Evolutionary conservation across 2,888 invertebrate genomes (phyloP).

Genomic region (Nasonia oneida): DNA sequence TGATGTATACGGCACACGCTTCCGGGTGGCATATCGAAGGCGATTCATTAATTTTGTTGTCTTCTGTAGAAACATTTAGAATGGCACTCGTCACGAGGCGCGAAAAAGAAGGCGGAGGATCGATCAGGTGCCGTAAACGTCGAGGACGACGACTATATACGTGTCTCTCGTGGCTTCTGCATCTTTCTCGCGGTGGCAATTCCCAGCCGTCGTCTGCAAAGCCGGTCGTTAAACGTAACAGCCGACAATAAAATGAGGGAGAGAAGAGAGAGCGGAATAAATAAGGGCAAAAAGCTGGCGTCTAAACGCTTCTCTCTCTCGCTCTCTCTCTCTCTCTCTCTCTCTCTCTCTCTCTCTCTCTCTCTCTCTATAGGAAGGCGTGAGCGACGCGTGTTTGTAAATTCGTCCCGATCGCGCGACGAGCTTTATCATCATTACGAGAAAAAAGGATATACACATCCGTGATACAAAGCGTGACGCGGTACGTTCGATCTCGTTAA

Average conservation of each 20-base stretch:
- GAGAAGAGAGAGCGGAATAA: background rate
- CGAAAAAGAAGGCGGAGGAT: background rate
- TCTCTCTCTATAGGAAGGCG: too few species aligned
- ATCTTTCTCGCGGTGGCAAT: background rate
- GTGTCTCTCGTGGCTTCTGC: background rate
- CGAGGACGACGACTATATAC: background rate
- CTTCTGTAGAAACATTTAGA: background rate
- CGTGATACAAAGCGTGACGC: too few species aligned
- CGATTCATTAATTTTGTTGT: too few species aligned
- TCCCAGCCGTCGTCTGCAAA: background rate
- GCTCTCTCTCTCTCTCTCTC: background rate
- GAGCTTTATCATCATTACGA: too few species aligned
- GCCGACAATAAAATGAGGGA: background rate
- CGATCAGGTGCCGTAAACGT: constrained; percentile 5
- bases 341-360: background rate
- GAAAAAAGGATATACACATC: too few species aligned
- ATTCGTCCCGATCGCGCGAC: background rate
- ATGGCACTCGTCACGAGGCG: background rate
- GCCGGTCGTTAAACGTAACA: background rate
- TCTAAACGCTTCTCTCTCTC: background rate
- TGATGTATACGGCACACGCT: background rate
- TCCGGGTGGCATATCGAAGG: too few species aligned
- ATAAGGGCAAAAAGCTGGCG: background rate
- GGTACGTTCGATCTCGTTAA: constrained; percentile 50
- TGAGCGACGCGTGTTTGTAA: background rate